These are phyloP conservation scores for Sesia bembeciformis DNA, from an alignment of 2,888 invertebrate genomes.

Conservation along the genomic window DNA sequence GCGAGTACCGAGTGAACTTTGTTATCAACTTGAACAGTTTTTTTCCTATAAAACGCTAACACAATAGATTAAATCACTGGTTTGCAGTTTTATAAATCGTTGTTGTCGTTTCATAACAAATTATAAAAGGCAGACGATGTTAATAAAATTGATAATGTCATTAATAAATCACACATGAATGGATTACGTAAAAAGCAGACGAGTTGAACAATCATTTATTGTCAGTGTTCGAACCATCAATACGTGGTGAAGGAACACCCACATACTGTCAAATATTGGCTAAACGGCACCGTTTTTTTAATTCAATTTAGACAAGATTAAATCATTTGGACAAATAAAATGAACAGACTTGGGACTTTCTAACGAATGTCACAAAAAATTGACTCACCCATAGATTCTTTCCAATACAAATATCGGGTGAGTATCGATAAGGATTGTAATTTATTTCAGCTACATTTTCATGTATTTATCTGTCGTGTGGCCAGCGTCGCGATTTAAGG, in stretches of 20 bases:
- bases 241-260: neutral
- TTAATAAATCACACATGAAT: neutral
- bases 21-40: too few species aligned
- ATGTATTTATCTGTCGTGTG: too few species aligned
- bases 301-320: conserved; percentile 12
- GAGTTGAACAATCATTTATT: neutral
- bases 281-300: neutral
- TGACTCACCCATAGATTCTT: too few species aligned
- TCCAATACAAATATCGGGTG: too few species aligned
- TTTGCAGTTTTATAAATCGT: neutral
- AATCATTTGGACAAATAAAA: conserved; percentile 10
- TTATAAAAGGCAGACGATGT: neutral
- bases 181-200: neutral
- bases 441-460: too few species aligned
- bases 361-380: conserved; percentile 2
- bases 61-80: neutral
- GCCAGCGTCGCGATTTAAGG: too few species aligned
- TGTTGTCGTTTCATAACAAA: neutral
- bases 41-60: neutral
- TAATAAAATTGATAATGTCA: neutral
- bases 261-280: neutral
- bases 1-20: too few species aligned
- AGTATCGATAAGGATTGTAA: too few species aligned
- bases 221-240: neutral
- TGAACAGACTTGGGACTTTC: conserved; percentile 9